Evolutionary conservation across 2,797 vertebrate genomes (phyloP), one percentile per base, ranked within the genome.

Genomic region (Pangasius mekongensis): DNA sequence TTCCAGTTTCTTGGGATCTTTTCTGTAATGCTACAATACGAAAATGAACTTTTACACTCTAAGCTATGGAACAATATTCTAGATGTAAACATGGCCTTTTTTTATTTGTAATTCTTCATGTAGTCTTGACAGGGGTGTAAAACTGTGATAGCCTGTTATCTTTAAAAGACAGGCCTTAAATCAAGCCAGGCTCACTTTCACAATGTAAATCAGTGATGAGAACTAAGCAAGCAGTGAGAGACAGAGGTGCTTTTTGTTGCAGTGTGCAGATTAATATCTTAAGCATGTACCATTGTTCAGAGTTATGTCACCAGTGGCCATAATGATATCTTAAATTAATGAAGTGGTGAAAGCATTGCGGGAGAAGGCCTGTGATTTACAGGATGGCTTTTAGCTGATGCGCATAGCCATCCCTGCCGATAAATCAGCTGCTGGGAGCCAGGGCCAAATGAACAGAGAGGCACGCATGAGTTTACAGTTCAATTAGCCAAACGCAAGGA

Each of bases 301-400:
- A 97, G 96, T 97, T 96, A 97, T 97, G 97, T 97, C 96, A 97
- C 96, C 96, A 95, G 95, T 95, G 94, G 96, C 95, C 96, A 96
- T 97, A 97, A 97, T 97, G 97, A 97, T 97, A 96, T 97, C 97
- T 97, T 97, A 97, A 97, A 97, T 97, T 97, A 97, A 97, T 97
- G 96, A 97, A 97, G 97, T 97, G 97, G 97, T 97, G 96, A 96
- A 96, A 95, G 95, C 93, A 77, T 94, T 95, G 96, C 84, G 95
- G 95, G 96, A 95, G 96, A 97, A 87, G 95, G 95, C 94, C 92
- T 94, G 84, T 96, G 97, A 97, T 97, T 97, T 97, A 97, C 95
- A 94, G 92, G 95, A 92, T 95, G 96, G 96, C 97, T 97, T 97
- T 97, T 97, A 97, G 96, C 96, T 96, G 96, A 96, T 97, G 97